These are phyloP conservation scores for Agrypnia vestita DNA, from an alignment of 1,140 invertebrate species.

Conservation along the genomic window DNA sequence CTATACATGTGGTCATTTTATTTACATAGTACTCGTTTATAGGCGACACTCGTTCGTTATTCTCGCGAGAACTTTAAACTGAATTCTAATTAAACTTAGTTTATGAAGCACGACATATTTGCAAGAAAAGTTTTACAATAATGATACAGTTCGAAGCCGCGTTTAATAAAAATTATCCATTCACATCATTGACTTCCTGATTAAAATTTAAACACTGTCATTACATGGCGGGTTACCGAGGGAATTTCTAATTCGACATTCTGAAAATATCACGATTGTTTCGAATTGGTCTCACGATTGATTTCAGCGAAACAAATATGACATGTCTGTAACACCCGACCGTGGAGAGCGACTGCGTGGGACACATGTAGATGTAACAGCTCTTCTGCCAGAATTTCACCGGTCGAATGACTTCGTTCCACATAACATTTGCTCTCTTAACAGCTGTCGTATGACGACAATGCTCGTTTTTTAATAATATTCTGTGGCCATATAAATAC, in stretches of 20 bases:
- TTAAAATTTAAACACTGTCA: slow-evolving; percentile 8
- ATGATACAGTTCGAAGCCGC: slow-evolving; percentile 9
- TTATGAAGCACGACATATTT: neutral
- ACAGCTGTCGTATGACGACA: no score
- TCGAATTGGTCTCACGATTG: neutral
- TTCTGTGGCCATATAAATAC: no score
- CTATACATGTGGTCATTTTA: no score
- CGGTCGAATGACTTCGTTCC: slow-evolving; percentile 13
- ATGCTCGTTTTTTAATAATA: no score
- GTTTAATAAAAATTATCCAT: neutral
- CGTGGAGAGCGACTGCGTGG: no score
- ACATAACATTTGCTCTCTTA: neutral
- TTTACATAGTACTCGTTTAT: no score
- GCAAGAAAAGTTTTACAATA: neutral
- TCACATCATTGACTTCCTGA: slow-evolving; percentile 4
- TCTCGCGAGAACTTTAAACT: no score
- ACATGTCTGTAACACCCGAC: neutral
- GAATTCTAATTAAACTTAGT: no score
- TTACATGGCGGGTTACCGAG: neutral
- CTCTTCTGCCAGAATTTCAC: neutral
- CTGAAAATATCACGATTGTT: slow-evolving; percentile 32
- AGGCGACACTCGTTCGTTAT: no score
- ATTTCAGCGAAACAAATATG: neutral
- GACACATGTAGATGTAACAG: neutral
- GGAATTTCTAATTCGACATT: slow-evolving; percentile 27